Base-by-base conservation (phyloP, 2,797 vertebrate genomes). In the Leucoraja ocellata region DNA sequence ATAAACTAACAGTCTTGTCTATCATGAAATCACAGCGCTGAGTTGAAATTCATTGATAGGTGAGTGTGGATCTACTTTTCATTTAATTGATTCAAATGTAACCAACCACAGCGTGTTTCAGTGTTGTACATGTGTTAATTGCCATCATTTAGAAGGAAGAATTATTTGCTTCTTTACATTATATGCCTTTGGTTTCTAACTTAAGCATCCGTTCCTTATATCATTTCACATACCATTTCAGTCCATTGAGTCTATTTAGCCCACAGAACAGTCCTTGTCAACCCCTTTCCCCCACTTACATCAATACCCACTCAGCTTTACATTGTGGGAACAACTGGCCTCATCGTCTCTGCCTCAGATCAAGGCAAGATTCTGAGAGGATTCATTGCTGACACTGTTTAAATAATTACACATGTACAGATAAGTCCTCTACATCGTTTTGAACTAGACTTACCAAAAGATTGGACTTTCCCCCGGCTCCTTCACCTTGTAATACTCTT, bases 401-500 rank as follows among this genome's bases (percentile, higher is more conserved):
- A 79, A 78, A 78, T 46, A 54, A 8, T 65, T 63, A 32, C 11
- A 3, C 5, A 14, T 18, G 58, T 28, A 83, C 21, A 83, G 25
- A 9, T 54, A 86, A 86, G 11, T 16, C 4, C 14, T 32, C 25
- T 28, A 46, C 36, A 9, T 28, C 25, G 54, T 28, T 54, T 88
- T 76, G 90, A 76, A 14, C 14, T 76, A 46, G 73, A 9, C 98
- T 97, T 95, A 99, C 99, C 99, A 99, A 95, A 99, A 99, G 96
- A 99, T 99, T 94, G 99, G 99, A 94, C 99, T 99, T 95, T 99
- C 99, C 39, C 98, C 99, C 4, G 99, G 99, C 94, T 99, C 97
- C 93, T 97, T 98, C 46, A 99, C 98, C 36, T 98, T 99, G 96
- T 99, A 99, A 95, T 99, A 99, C 93, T 99, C 99, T 94, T 99